These are phyloP conservation scores for Zophobas atratus DNA, from an alignment of 1,140 invertebrate genomes.

Conservation along the genomic window DNA sequence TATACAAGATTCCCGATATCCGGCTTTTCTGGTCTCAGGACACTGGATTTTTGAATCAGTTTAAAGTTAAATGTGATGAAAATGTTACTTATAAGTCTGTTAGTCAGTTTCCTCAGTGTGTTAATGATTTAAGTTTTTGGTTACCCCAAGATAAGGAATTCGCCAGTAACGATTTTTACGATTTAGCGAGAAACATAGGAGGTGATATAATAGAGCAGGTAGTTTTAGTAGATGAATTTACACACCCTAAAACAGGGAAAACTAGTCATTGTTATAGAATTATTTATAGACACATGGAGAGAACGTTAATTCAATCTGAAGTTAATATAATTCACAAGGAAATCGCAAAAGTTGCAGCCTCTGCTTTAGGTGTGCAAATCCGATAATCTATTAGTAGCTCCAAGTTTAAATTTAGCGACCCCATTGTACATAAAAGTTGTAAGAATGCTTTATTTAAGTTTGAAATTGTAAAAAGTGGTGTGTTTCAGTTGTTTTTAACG, in stretches of 20 bases:
- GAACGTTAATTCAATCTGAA: slow-evolving; percentile 89
- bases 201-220: slow-evolving; percentile 96
- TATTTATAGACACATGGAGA: slow-evolving; percentile 94
- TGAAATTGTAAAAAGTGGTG: too few species aligned
- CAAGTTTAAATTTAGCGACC: background rate
- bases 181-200: slow-evolving; percentile 89
- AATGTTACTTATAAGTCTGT: slow-evolving; percentile 83
- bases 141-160: slow-evolving; percentile 81
- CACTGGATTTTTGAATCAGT: slow-evolving; percentile 93
- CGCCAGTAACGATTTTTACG: slow-evolving; percentile 93
- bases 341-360: slow-evolving; percentile 77
- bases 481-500: too few species aligned
- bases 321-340: slow-evolving; percentile 88
- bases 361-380: slow-evolving; percentile 80
- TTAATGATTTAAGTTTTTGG: slow-evolving; percentile 98
- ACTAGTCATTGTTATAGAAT: slow-evolving; percentile 94
- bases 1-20: slow-evolving; percentile 97
- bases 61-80: slow-evolving; percentile 78
- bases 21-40: slow-evolving; percentile 96
- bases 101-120: slow-evolving; percentile 91
- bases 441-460: too few species aligned
- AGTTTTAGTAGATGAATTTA: slow-evolving; percentile 88
- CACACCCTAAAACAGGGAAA: slow-evolving; percentile 87
- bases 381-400: slow-evolving; percentile 70
- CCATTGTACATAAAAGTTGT: background rate